Base-by-base conservation (phyloP, 2,888 invertebrate genomes). In the Deilephila elpenor region DNA sequence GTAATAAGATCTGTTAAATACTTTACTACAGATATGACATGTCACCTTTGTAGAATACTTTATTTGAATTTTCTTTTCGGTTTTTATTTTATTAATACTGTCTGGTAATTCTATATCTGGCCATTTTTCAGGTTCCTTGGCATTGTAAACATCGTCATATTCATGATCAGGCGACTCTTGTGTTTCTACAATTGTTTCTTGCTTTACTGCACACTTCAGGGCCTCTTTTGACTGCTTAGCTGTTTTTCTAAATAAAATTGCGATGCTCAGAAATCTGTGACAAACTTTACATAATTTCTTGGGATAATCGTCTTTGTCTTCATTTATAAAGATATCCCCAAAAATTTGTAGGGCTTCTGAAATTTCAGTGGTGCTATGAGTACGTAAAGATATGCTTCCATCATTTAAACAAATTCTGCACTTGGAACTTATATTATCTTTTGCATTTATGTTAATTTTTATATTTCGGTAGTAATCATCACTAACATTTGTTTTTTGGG, bases 211-310 rank as follows among this genome's bases (percentile, higher is more conserved):
- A 34, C 84, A 80, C 62, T 81, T 84, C 29, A 93, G 80, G n/a
- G 86, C 62, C 59, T 86, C 80, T 1, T 89, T 84, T 1, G 89
- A 84, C 73, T 83, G 80, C 76, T 85, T 84, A 0, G 91, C 93
- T 0, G 84, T 82, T 78, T 87, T 89, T 73, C 86, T 85, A 76
- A 93, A 93, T 20, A 84, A 74, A 73, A 89, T 81, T 3, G 90
- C 90, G 32, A 81, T 79, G 79, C 86, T 83, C 14, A 91, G 72
- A 77, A 93, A 90, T 74, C 87, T 86, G 59, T 82, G 79, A 77
- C 93, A 93, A 19, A 81, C 76, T 8, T 77, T 74, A 77, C 93
- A 94, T 32, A 94, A 76, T n/a, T 81, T 73, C 78, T 90, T 90
- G 0, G 92, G 86, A 77, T 82, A 82, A 3, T 79, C 80, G 60